Evolutionary conservation across 2,888 invertebrate species (phyloP).

Genomic region (Frankliniella intonsa): DNA sequence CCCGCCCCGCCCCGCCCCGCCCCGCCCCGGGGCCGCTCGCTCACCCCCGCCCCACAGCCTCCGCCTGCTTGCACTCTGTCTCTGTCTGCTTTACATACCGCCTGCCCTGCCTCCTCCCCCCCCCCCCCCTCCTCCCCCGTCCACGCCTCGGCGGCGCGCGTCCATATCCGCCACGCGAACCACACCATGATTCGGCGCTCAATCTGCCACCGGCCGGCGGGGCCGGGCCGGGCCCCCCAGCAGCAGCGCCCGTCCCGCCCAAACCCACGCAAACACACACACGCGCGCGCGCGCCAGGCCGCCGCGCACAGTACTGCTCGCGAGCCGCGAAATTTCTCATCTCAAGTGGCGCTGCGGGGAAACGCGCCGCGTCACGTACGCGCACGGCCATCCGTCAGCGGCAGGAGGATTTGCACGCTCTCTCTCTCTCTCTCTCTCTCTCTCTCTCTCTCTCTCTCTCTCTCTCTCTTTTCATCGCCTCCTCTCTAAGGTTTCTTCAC

Average conservation of each 20-base stretch:
- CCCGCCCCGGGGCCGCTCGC: neutral
- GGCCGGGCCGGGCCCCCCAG: neutral
- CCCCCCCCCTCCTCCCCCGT: neutral
- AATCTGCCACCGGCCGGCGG: neutral
- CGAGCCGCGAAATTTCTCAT: constrained; percentile 11
- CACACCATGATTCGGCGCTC: too few relatives aligned
- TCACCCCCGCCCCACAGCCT: neutral
- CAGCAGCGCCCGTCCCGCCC: neutral
- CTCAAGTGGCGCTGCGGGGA: neutral
- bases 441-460: neutral
- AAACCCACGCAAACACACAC: neutral
- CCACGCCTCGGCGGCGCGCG: neutral
- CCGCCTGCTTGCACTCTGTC: neutral
- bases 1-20: neutral
- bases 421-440: neutral
- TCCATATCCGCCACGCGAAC: too few relatives aligned
- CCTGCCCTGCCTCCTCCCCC: neutral
- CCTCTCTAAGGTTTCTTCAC: neutral
- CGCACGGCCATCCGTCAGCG: neutral
- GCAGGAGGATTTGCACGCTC: neutral
- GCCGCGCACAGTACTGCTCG: neutral
- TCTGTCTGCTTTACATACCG: constrained; percentile 9
- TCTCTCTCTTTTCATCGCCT: neutral
- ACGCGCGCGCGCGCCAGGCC: too few relatives aligned
- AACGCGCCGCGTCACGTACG: neutral